These are phyloP conservation scores for Haemorhous mexicanus DNA, from an alignment of 2,113 vertebrate genomes.

Conservation along the genomic window DNA sequence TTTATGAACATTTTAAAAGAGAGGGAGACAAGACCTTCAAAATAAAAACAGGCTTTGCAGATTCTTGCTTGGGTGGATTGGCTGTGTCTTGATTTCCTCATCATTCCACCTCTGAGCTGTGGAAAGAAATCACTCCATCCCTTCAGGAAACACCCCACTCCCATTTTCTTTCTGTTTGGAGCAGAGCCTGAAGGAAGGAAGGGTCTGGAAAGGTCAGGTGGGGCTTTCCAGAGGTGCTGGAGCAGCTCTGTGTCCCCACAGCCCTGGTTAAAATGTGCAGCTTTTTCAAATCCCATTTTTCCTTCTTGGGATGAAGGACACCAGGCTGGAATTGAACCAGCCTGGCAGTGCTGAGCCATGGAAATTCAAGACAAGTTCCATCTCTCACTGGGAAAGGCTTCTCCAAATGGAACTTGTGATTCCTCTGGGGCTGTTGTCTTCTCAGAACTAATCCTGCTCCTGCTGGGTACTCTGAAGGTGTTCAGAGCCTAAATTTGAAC, in stretches of 20 bases:
- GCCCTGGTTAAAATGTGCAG: not conserved
- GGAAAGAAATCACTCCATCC: not conserved
- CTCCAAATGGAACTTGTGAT: not conserved
- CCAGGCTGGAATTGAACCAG: not conserved
- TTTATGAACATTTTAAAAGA: not conserved
- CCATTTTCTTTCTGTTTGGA: not conserved
- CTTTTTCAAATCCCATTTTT: not conserved
- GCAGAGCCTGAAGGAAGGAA: not conserved
- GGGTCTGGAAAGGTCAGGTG: fast-evolving
- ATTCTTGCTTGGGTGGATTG: not conserved
- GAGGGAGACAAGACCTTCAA: not conserved
- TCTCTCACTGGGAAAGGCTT: not conserved
- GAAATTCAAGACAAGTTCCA: not conserved
- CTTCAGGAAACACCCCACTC: not conserved
- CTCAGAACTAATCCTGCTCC: not conserved
- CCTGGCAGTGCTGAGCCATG: not conserved
- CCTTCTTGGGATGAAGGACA: not conserved
- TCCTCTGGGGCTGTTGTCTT: not conserved
- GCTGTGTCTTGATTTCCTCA: not conserved
- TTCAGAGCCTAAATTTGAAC: not conserved
- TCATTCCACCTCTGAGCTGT: not conserved
- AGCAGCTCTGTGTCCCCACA: not conserved
- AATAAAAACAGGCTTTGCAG: not conserved
- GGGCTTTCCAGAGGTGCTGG: not conserved
- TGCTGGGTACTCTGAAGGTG: not conserved